Evolutionary conservation across 2,113 vertebrate species (phyloP), one percentile per base, ranked within the genome.

Genomic region (Vimba vimba): DNA sequence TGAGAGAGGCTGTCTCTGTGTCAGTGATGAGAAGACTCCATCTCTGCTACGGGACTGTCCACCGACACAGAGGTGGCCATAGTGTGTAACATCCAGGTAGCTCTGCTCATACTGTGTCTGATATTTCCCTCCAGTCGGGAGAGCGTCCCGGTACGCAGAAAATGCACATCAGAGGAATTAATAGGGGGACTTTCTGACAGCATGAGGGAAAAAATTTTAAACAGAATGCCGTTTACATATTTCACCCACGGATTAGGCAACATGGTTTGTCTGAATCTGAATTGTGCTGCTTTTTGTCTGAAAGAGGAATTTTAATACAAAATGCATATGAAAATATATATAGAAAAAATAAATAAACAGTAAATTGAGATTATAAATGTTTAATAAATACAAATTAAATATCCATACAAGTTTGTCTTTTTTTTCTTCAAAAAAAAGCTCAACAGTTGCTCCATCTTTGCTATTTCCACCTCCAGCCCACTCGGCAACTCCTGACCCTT

Each of bases 361-460:
- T 52, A 52, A 13, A 17, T 52, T 15, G 12, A 52, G 50, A 52
- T 50, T 4, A 17, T 15, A 13, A 52, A 52, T 52, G 0, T 52
- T 17, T 52, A 17, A 52, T 50, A 50, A 50, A 50, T 50, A 15
- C 50, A 52, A 5, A 52, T 17, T 9, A 50, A 50, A 50, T 50
- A 50, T 50, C 12, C 47, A 50, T 50, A 4, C 47, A 50, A 50
- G 47, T 50, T 15, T 12, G 47, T 52, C 1, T 52, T 52, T 50
- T 52, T 39, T 33, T 33, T 33, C 4, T 33, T 33, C 86, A 96
- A 89, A 33, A 89, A 33, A 33, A 33, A 33, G 86, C 93, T 95
- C 33, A 99, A 94, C 60, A 99, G 92, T 85, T 97, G 97, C 91
- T 99, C 97, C 95, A 99, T 84, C 91, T 99, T 99, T n/a, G 91